Evolutionary conservation across 2,113 vertebrate species (phyloP), one percentile per base, ranked within the genome.

Genomic region (Siniperca knerii): DNA sequence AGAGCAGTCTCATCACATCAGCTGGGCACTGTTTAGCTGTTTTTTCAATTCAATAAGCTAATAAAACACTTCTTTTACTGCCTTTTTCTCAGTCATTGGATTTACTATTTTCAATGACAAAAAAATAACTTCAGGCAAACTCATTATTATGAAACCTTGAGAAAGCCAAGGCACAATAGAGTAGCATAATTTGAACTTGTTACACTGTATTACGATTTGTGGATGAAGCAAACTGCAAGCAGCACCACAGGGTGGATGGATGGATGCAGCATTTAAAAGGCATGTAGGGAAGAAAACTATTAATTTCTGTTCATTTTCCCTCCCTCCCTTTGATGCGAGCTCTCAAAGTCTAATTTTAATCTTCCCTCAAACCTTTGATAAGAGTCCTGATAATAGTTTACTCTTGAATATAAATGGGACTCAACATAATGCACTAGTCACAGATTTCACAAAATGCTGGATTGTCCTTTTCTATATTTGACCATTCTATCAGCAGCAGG

Each of bases 91-190:
- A 37, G 69, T 64, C 7, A 71, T 15, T 64, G 7, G 54, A 72
- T 60, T 79, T 54, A 37, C n/a, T 46, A 20, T 82, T 73, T 79
- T 44, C 54, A 6, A 67, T 58, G 8, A 48, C 15, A 83, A 46
- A 42, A 40, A 79, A 79, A 66, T 25, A 61, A 72, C 66, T 87
- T 72, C 55, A 87, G 46, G 67, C 54, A 72, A 57, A 48, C 18
- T 78, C 21, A 55, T 80, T 40, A 37, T 33, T 58, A 37, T 67
- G 20, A 69, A 77, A 86, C 73, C 62, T 85, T 85, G 77, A 85
- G 25, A 75, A 73, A 77, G 54, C 72, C 23, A 18, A 66, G 50
- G 2, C 3, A 23, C 54, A 48, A 29, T 46, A 44, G 52, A 57
- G 54, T 10, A 25, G 42, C 33, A 62, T 55, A 18, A 74, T 66